Conservation (phyloP, 1,140 invertebrate genomes). For the Asobara japonica region DNA sequence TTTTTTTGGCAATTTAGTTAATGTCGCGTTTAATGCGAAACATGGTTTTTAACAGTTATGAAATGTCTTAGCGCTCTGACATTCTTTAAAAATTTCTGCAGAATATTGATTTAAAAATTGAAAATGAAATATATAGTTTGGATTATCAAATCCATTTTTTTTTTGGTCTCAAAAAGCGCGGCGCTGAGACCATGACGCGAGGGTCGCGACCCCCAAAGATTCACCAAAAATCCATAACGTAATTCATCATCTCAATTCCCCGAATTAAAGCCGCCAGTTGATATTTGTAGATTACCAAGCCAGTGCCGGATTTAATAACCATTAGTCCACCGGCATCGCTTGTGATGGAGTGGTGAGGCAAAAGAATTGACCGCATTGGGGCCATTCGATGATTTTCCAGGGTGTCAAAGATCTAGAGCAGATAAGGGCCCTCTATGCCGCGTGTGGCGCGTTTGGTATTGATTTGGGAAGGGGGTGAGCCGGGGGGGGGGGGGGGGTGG, state of each 20-base stretch:
- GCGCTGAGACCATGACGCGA: too few relatives aligned
- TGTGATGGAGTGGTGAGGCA: not conserved
- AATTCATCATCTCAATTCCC: not conserved
- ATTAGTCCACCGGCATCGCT: slow-evolving; percentile 48
- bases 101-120: too few relatives aligned
- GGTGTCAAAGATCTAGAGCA: slow-evolving; percentile 60
- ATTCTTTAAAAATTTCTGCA: too few relatives aligned
- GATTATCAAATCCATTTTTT: too few relatives aligned
- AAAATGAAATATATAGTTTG: too few relatives aligned
- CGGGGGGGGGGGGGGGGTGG: not conserved
- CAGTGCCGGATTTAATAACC: slow-evolving; percentile 54
- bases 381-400: slow-evolving; percentile 46
- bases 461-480: slow-evolving; percentile 46
- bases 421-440: slow-evolving; percentile 37
- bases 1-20: not conserved
- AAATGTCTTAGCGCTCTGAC: too few relatives aligned
- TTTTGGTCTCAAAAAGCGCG: too few relatives aligned
- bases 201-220: not conserved
- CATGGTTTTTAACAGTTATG: too few relatives aligned
- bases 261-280: not conserved
- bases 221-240: not conserved
- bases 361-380: slow-evolving; percentile 22
- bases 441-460: slow-evolving; percentile 45
- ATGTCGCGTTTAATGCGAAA: too few relatives aligned
- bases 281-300: slow-evolving; percentile 20